Evolutionary conservation across 2,113 vertebrate species (phyloP), one percentile per base, ranked within the genome.

Genomic region (Trogon melanurus): DNA sequence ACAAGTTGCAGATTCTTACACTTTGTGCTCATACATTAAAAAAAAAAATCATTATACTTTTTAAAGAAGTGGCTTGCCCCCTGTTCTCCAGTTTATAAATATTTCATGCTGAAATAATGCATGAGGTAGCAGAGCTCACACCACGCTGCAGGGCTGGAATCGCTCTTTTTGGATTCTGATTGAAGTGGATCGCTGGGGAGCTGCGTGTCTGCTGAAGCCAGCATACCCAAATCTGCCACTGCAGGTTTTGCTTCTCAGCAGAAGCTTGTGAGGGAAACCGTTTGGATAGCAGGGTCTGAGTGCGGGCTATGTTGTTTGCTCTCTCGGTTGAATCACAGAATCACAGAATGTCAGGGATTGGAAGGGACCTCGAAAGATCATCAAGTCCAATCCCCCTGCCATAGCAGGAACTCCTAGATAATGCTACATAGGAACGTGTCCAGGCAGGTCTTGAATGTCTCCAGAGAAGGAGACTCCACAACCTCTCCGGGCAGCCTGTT

Each of bases 101-200:
- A 96, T 97, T 95, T 95, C 17, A 54, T 95, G 75, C 71, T 88
- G 91, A 88, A 79, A 88, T 79, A 85, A 90, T 83, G 96, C 92
- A 86, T 89, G 65, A 93, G 86, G 84, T 80, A 87, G 66, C 73
- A 93, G 45, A 60, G 30, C 65, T 95, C 74, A 83, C 62, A 54
- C 34, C 85, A 64, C 0, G 26, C 85, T 84, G 67, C 65, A 88
- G 89, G 91, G 50, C 71, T 84, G 67, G 17, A 36, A 81, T 84
- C 5, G 6, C 54, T 78, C 78, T n/a, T 96, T 79, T 85, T 1
- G 1, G 67, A 88, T 93, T 93, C 83, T 69, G 79, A 70, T 83
- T 92, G 89, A 93, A 95, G 91, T 61, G 79, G 60, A 36, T 92
- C 29, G 5, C 85, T 69, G 66, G 93, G 91, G 88, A 90, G 6